Evolutionary conservation across 2,797 vertebrate genomes (phyloP).

Genomic region (Podarcis lilfordi): DNA sequence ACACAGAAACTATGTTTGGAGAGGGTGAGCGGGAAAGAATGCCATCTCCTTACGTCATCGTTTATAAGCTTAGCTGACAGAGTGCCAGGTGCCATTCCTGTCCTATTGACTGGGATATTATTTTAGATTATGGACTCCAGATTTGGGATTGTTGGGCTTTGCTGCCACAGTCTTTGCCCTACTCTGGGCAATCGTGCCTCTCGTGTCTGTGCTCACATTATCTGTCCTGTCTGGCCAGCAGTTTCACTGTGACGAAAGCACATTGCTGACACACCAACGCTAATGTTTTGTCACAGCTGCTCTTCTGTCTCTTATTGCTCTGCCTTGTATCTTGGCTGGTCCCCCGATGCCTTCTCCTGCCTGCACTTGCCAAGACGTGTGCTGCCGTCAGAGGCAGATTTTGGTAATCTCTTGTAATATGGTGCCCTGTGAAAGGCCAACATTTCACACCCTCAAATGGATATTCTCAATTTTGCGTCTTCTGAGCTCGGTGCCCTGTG

Average conservation of each 20-base stretch:
- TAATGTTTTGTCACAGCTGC: not conserved
- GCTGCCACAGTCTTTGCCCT: accelerated
- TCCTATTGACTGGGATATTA: accelerated
- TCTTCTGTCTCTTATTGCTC: too few relatives aligned
- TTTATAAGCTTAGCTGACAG: not conserved
- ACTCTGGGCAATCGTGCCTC: not conserved
- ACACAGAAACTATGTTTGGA: not conserved
- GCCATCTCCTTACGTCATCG: not conserved
- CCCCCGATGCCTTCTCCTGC: not conserved
- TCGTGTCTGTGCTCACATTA: not conserved
- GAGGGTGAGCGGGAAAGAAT: not conserved
- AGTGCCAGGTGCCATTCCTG: not conserved
- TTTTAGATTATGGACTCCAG: not conserved
- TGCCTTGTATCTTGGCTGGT: not conserved
- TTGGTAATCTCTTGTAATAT: too few relatives aligned
- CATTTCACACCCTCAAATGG: too few relatives aligned
- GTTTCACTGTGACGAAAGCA: not conserved
- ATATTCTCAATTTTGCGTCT: too few relatives aligned
- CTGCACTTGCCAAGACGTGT: not conserved
- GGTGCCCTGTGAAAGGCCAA: too few relatives aligned
- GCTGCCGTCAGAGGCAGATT: too few relatives aligned
- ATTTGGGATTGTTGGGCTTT: not conserved
- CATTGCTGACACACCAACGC: not conserved
- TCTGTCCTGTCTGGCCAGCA: not conserved
- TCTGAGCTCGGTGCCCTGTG: too few relatives aligned